Conservation (phyloP, 2,113 vertebrate genomes). For the Platycercus adscitus region DNA sequence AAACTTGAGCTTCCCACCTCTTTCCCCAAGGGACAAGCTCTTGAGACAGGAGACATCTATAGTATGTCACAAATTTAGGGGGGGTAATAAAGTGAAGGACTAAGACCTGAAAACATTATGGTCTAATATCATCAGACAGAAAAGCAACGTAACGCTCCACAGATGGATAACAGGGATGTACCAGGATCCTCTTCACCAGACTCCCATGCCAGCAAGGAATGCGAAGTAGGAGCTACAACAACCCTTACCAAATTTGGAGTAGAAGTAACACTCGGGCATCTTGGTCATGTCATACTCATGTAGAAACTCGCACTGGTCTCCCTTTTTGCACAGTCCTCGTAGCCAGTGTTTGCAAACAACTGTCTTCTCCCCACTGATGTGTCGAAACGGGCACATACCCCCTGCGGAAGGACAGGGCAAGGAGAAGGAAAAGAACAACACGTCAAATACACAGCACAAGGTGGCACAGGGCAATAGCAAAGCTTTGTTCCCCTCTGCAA, state of each 20-base stretch:
- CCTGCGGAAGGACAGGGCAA: constrained; percentile 69
- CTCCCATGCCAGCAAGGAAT: not conserved
- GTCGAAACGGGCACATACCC: constrained; percentile 97
- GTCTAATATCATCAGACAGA: not conserved
- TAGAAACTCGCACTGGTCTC: constrained; percentile 98
- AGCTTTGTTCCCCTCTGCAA: not conserved
- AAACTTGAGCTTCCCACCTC: not conserved
- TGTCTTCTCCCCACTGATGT: constrained; percentile 98
- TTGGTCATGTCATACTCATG: constrained; percentile 99
- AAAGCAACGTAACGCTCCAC: not conserved
- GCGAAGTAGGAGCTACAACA: not conserved
- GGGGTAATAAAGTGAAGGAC: not conserved
- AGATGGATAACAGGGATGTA: not conserved
- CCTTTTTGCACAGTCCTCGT: constrained; percentile 96
- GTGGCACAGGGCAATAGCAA: not conserved
- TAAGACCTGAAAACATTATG: not conserved
- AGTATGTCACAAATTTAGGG: not conserved
- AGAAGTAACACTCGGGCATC: constrained; percentile 99
- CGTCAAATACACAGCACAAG: not conserved
- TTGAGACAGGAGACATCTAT: not conserved
- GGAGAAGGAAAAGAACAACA: not conserved
- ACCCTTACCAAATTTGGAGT: constrained; percentile 95
- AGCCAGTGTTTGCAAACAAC: constrained; percentile 99
- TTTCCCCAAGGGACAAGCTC: not conserved
- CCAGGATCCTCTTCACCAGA: not conserved